Evolutionary conservation across 2,113 vertebrate genomes (phyloP).

Genomic region (Lutjanus erythropterus): DNA sequence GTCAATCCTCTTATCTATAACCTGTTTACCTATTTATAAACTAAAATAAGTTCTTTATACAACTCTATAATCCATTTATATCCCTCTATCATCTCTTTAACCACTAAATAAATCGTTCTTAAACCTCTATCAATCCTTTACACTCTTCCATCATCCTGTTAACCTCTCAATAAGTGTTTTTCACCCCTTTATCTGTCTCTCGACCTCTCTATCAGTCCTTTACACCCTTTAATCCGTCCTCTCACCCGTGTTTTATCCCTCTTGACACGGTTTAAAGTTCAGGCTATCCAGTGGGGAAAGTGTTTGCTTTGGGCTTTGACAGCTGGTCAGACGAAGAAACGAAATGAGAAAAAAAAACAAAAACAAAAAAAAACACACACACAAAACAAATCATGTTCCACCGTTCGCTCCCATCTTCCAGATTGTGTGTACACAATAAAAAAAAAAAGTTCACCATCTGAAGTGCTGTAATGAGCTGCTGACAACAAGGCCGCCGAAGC

Average conservation of each 20-base stretch:
- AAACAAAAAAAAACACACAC: too few relatives aligned
- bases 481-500: slow-evolving; percentile 27
- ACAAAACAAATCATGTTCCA: neutral
- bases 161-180: neutral
- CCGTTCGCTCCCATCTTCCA: slow-evolving; percentile 10
- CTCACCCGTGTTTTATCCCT: neutral
- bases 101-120: neutral
- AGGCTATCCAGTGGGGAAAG: neutral
- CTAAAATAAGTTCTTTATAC: neutral
- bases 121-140: neutral
- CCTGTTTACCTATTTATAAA: neutral
- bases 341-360: neutral
- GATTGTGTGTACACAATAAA: neutral
- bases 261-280: neutral
- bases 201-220: neutral
- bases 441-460: slow-evolving; percentile 31
- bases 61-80: neutral
- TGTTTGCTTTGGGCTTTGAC: slow-evolving; percentile 13
- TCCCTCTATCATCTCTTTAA: neutral
- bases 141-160: neutral
- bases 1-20: neutral
- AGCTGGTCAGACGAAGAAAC: neutral
- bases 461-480: slow-evolving; percentile 43
- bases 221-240: neutral
- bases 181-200: neutral